Conservation (phyloP, 2,888 invertebrate genomes). For the Homarus gammarus region DNA sequence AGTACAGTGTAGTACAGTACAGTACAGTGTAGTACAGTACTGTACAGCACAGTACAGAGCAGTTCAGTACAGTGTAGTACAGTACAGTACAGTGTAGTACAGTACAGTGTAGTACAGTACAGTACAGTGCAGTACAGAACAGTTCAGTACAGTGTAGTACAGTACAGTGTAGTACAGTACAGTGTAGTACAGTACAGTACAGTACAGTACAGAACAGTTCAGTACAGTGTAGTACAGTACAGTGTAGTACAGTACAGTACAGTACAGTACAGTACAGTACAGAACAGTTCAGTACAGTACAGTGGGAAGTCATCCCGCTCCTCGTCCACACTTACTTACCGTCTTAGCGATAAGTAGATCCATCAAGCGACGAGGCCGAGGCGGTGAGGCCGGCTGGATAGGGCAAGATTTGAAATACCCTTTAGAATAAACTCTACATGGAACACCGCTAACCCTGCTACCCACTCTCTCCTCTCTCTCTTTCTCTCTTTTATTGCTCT, state of each 20-base stretch:
- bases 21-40: no score
- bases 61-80: no score
- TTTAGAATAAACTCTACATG: slow-evolving; percentile 40
- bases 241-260: background rate
- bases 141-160: no score
- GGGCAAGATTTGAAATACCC: slow-evolving; percentile 62
- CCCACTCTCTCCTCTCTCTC: background rate
- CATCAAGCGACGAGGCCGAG: slow-evolving; percentile 59
- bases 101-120: no score
- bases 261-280: no score
- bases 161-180: no score
- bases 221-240: background rate
- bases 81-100: no score
- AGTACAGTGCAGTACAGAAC: no score
- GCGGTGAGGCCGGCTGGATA: slow-evolving; percentile 55
- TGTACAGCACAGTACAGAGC: no score
- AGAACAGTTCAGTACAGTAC: no score
- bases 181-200: no score
- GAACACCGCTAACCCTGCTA: background rate
- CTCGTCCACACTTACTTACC: slow-evolving; percentile 38
- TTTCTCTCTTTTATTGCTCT: slow-evolving; percentile 1
- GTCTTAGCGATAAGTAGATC: slow-evolving; percentile 60
- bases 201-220: background rate
- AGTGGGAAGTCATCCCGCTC: background rate
- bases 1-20: no score